A percentile compares a stretch with the other conserved stretches of the same genome.
Conservation (phyloP, 2,113 vertebrate genomes). For the Ochotona princeps region DNA sequence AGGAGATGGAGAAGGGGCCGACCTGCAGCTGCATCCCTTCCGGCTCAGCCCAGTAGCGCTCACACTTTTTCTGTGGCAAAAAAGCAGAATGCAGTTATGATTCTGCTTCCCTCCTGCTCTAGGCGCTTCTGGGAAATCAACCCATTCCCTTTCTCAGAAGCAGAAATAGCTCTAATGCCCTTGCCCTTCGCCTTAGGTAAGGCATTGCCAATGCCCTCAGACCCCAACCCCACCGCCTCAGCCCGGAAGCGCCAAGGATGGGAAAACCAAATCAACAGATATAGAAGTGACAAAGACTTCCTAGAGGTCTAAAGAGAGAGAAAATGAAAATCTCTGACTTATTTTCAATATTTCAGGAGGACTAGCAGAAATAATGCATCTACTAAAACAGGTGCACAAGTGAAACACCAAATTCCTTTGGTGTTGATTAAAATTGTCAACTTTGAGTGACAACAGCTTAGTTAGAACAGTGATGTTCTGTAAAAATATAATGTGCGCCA, state of each 20-base stretch:
- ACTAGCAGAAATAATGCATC: background rate
- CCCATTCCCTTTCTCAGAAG: background rate
- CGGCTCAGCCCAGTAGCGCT: slow-evolving; percentile 93
- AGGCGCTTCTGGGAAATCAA: background rate
- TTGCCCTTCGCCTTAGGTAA: background rate
- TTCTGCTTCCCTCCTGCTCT: background rate
- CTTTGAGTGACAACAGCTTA: background rate
- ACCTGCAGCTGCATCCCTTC: slow-evolving; percentile 83
- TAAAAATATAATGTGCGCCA: slow-evolving; percentile 23
- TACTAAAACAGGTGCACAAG: background rate
- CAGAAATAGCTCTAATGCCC: background rate
- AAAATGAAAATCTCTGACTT: background rate
- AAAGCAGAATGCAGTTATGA: slow-evolving; percentile 74
- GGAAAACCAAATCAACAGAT: slow-evolving; percentile 14
- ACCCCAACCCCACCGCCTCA: background rate
- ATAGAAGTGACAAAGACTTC: background rate
- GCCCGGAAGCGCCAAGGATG: background rate
- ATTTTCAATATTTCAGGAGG: slow-evolving; percentile 35
- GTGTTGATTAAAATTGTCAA: slow-evolving; percentile 7
- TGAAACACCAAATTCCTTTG: background rate
- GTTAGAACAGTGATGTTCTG: background rate
- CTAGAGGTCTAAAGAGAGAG: slow-evolving; percentile 26
- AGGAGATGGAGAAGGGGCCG: slow-evolving; percentile 91
- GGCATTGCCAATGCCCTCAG: background rate
- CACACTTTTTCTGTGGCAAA: slow-evolving; percentile 94